phyloP scores from a whole-genome alignment of 2,888 invertebrate species.

The Brachypterus glaber region DNA sequence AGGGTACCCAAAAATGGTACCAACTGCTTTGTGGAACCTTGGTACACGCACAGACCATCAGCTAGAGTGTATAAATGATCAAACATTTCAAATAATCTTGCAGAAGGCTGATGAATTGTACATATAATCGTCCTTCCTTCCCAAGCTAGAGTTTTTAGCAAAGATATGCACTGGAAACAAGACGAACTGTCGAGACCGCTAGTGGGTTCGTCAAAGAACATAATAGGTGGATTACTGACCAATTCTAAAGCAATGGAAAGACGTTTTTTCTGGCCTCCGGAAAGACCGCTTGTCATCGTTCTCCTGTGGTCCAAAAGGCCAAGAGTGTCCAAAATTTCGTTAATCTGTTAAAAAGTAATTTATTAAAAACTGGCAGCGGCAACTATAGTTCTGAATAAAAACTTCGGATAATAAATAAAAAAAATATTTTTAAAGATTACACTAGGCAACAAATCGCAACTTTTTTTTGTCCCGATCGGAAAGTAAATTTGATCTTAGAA shows the following conservation, averaged over 20 bases:
- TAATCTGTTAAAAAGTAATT: slow-evolving; percentile 52
- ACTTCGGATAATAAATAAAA: neutral
- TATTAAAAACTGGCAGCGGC: neutral
- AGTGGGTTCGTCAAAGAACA: slow-evolving; percentile 97
- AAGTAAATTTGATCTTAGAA: too few relatives aligned
- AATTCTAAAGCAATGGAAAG: slow-evolving; percentile 89
- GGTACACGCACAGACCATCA: slow-evolving; percentile 91
- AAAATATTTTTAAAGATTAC: neutral
- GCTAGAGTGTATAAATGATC: slow-evolving; percentile 90
- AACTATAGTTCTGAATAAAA: slow-evolving; percentile 2
- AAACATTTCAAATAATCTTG: slow-evolving; percentile 92
- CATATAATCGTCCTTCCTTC: slow-evolving; percentile 89
- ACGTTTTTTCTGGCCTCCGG: slow-evolving; percentile 92
- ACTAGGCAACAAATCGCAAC: too few relatives aligned
- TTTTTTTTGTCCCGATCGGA: too few relatives aligned
- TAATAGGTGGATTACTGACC: slow-evolving; percentile 93
- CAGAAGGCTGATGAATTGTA: slow-evolving; percentile 95
- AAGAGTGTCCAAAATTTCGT: slow-evolving; percentile 83
- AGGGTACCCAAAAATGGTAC: slow-evolving; percentile 73
- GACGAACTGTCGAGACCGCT: slow-evolving; percentile 93
- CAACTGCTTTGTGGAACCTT: slow-evolving; percentile 76
- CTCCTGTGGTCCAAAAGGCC: slow-evolving; percentile 77
- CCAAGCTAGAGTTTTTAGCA: slow-evolving; percentile 78
- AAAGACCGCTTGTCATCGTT: slow-evolving; percentile 85
- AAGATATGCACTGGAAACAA: slow-evolving; percentile 86